Evolutionary conservation across 2,797 vertebrate species (phyloP).

Genomic region (Simalia tracyae): DNA sequence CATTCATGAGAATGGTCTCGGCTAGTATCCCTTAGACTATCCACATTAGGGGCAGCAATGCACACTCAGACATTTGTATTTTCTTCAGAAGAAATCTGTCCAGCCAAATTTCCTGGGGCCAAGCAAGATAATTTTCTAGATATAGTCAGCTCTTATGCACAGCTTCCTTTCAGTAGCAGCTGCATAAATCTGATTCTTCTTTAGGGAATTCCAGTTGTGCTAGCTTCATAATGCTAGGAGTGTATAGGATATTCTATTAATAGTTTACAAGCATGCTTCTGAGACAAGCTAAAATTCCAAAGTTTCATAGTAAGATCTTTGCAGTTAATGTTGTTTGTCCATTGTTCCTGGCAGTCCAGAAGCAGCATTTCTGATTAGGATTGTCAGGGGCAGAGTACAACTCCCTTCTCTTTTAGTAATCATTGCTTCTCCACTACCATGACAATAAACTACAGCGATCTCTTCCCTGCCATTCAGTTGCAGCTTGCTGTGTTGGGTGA

Average conservation of each 20-base stretch:
- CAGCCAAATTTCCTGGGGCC: background rate
- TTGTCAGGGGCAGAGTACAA: background rate
- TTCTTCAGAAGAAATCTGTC: background rate
- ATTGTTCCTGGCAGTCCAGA: background rate
- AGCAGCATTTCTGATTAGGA: background rate
- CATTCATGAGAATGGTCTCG: background rate
- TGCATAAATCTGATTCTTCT: conserved; percentile 1
- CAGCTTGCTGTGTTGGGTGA: background rate
- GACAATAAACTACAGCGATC: background rate
- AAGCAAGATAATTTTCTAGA: background rate
- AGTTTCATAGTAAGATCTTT: background rate
- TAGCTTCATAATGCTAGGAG: background rate
- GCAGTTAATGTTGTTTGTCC: background rate
- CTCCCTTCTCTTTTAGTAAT: background rate
- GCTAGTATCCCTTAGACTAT: background rate
- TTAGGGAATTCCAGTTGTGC: conserved; percentile 2
- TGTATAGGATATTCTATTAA: conserved; percentile 9
- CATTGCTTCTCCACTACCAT: background rate
- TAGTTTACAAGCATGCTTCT: background rate
- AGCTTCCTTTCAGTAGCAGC: background rate
- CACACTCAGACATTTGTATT: background rate
- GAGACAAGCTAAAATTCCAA: background rate
- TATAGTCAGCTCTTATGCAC: background rate
- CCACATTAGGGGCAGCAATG: background rate
- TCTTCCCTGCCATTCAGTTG: background rate